Conservation (phyloP, 1,140 invertebrate genomes). For the Caenorhabditis tropicalis region DNA sequence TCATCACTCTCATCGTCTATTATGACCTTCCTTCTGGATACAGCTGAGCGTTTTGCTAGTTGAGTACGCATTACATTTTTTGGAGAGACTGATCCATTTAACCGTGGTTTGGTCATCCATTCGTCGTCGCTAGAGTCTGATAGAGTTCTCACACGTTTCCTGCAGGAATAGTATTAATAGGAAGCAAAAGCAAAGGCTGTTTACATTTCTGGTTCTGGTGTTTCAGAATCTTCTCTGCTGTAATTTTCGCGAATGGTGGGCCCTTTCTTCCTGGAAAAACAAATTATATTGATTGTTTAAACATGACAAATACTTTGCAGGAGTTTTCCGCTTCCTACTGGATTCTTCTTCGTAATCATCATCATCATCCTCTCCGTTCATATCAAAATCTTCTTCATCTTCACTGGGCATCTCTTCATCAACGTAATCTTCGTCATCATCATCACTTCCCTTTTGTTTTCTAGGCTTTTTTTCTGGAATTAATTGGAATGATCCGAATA, state of each 20-base stretch:
- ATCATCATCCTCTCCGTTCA: neutral
- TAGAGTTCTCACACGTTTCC: slow-evolving; percentile 5
- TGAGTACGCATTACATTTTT: slow-evolving; percentile 13
- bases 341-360: slow-evolving; percentile 22
- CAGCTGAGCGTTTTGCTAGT: neutral
- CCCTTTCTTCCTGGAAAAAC: neutral
- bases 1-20: slow-evolving; percentile 34
- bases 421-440: slow-evolving; percentile 20
- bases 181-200: no score
- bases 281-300: neutral
- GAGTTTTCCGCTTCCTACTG: neutral
- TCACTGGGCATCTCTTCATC: slow-evolving; percentile 14
- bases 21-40: neutral
- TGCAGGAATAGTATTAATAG: neutral
- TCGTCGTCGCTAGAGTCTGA: slow-evolving; percentile 19
- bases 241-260: neutral
- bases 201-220: slow-evolving; percentile 13
- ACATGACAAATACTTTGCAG: neutral
- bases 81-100: slow-evolving; percentile 3
- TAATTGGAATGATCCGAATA: neutral
- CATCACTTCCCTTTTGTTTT: slow-evolving; percentile 23
- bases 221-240: neutral
- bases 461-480: neutral
- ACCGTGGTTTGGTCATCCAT: slow-evolving; percentile 19
- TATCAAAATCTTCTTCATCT: slow-evolving; percentile 33